Evolutionary conservation across 2,113 vertebrate species (phyloP).

Genomic region (Centrocercus urophasianus): DNA sequence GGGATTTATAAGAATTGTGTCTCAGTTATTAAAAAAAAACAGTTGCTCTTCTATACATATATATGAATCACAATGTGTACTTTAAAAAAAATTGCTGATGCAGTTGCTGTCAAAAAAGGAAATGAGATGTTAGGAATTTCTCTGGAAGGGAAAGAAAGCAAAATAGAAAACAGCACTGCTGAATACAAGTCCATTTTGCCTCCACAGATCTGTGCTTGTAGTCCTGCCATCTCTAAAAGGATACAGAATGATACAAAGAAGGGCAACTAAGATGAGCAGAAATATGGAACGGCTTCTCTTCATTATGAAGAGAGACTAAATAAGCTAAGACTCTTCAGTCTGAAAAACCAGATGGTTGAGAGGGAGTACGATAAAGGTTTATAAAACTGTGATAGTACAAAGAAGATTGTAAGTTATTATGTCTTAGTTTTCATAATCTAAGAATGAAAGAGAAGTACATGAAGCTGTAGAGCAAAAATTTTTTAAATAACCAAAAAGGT

Average conservation of each 20-base stretch:
- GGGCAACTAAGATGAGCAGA: neutral
- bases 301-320: constrained; percentile 24
- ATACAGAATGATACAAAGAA: neutral
- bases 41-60: fast-evolving
- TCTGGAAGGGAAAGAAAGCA: neutral
- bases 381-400: neutral
- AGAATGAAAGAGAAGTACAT: neutral
- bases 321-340: neutral
- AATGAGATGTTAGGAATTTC: neutral
- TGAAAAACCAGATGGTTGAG: constrained; percentile 25
- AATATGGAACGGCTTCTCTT: constrained; percentile 8
- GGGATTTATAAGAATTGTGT: neutral
- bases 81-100: neutral
- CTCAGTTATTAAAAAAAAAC: neutral
- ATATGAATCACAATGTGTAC: neutral
- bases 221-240: neutral
- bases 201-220: neutral
- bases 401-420: neutral
- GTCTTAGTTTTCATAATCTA: neutral
- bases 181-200: neutral
- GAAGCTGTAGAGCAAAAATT: neutral
- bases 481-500: neutral
- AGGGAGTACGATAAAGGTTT: constrained; percentile 19
- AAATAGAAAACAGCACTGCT: neutral
- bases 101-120: neutral